Base-by-base conservation (phyloP, 2,888 invertebrate species). In the Synergus japonicus region DNA sequence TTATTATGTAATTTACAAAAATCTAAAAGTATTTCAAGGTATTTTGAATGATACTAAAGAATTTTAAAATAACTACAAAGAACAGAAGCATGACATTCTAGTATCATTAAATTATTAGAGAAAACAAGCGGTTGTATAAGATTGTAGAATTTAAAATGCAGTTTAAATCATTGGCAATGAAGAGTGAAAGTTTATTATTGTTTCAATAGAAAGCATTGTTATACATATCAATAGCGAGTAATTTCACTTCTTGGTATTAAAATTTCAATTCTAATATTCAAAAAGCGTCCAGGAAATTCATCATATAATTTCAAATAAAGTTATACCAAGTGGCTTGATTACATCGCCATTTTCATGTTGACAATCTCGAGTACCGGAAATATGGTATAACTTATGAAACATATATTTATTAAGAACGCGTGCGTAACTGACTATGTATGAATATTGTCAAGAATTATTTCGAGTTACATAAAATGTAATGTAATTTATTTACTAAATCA, bases 311-410 rank as follows among this genome's bases (percentile, higher is more conserved):
- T 29, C 46, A 69, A 15, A 69, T 49, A 46, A 69, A 69, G 22
- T 49, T 69, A 29, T 15, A 49, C 46, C 15, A 46, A 49, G 67
- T 67, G 67, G 67, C 46, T 46, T 66, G 18, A 67, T 67, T 46
- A 67, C 8, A 67, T 67, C 44, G 67, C 44, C 69, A 69, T 69
- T 69, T 69, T 67, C 18, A 67, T 69, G 69, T 69, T 69, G 69
- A 69, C 69, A 69, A 69, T 69, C 69, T 29, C 69, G 37, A 69
- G 49, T 69, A 49, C 15, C 69, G 69, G 69, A 69, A 69, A 69
- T 49, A 69, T 49, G 29, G 22, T 49, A 29, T 46, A 69, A 49
- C 13, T 15, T n/a, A 46, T 49, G 46, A 29, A 49, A 49, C 15
- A 49, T 69, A 67, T 22, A 67, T 67, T 67, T 22, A 41, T 18